These are phyloP conservation scores for Mantis religiosa DNA, from an alignment of 2,888 invertebrate species.

Conservation along the genomic window DNA sequence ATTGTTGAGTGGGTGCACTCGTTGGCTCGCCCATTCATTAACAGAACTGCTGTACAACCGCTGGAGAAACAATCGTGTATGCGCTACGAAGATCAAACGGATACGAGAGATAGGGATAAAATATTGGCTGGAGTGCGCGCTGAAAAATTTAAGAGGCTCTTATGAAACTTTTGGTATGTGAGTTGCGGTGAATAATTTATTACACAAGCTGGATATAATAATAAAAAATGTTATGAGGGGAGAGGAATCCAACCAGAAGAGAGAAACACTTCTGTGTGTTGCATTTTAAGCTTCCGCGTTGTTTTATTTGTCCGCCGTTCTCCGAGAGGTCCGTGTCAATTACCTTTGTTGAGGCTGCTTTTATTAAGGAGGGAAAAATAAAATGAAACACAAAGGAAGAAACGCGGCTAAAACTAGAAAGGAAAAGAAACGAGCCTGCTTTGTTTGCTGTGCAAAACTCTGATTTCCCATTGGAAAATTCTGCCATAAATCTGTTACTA, in stretches of 20 bases:
- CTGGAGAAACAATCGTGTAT: not conserved
- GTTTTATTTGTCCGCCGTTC: not conserved
- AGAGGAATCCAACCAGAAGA: not conserved
- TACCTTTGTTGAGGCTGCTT: not conserved
- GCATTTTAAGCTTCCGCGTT: not conserved
- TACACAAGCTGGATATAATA: not conserved
- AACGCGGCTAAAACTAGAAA: not conserved
- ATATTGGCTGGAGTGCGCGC: not conserved
- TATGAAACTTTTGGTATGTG: not conserved
- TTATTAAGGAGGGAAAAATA: not conserved
- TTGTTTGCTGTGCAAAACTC: not conserved
- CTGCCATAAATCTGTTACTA: not conserved
- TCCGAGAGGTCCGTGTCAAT: not conserved
- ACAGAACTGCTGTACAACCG: not conserved
- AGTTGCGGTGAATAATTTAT: not conserved
- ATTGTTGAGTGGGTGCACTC: not conserved
- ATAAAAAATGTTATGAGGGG: not conserved
- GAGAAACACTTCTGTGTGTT: not conserved
- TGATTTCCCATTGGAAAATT: not conserved
- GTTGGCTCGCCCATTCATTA: not conserved
- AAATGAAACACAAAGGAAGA: not conserved
- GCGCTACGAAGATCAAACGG: not conserved
- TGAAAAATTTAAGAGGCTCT: not conserved
- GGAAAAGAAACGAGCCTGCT: not conserved
- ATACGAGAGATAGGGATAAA: not conserved